Conservation (phyloP, 1,140 invertebrate species). For the Aplysia californica region DNA sequence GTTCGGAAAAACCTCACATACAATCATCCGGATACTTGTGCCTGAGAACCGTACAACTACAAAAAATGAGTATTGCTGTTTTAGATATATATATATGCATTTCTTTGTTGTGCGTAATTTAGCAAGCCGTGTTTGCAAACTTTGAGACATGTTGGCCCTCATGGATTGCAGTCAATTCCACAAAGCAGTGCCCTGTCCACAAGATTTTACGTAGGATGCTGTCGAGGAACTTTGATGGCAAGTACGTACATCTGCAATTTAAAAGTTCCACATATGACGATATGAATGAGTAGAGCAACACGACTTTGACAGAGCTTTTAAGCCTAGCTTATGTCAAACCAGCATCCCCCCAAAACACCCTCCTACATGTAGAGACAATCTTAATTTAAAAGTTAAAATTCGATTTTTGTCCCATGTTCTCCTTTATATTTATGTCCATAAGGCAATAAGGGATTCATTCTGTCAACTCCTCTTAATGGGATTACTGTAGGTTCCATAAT, state of each 20-base stretch:
- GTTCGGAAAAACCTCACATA: conserved; percentile 47
- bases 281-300: too few relatives aligned
- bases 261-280: too few relatives aligned
- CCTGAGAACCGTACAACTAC: too few relatives aligned
- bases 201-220: background rate
- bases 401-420: background rate
- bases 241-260: too few relatives aligned
- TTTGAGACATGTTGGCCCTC: background rate
- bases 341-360: too few relatives aligned
- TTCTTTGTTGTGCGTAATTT: background rate
- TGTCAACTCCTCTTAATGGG: background rate
- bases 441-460: background rate
- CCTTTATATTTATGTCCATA: background rate
- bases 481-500: background rate
- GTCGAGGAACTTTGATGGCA: too few relatives aligned
- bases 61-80: background rate
- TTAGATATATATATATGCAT: background rate
- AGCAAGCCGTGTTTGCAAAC: background rate
- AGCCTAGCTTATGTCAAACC: too few relatives aligned
- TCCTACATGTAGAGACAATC: too few relatives aligned
- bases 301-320: too few relatives aligned
- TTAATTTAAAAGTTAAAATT: background rate
- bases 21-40: conserved; percentile 45
- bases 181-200: background rate
- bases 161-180: background rate